Evolutionary conservation across 2,888 invertebrate genomes (phyloP).

Genomic region (Caenorhabditis parvicauda): DNA sequence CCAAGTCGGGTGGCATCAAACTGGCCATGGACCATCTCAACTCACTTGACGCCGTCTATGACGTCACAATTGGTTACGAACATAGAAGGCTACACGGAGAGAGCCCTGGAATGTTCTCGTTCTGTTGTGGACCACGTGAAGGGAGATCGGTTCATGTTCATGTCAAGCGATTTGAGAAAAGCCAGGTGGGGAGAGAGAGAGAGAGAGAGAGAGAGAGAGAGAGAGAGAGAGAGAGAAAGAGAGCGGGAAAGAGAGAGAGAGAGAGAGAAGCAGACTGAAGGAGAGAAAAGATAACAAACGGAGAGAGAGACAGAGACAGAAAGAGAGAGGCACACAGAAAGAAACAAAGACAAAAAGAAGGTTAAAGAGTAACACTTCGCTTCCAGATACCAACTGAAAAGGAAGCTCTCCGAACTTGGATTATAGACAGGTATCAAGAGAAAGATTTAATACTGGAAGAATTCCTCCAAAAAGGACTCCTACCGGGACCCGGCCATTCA

Average conservation of each 20-base stretch:
- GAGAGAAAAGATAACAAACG: too few relatives aligned
- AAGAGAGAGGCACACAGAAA: too few relatives aligned
- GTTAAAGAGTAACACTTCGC: too few relatives aligned
- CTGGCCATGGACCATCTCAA: slow-evolving; percentile 44
- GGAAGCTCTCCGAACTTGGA: slow-evolving; percentile 35
- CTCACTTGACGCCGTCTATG: slow-evolving; percentile 53
- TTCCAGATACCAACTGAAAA: slow-evolving; percentile 40
- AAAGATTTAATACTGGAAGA: slow-evolving; percentile 47
- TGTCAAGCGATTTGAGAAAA: slow-evolving; percentile 13
- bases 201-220: too few relatives aligned
- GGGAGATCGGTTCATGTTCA: slow-evolving; percentile 24
- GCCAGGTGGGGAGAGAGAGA: slow-evolving; percentile 11
- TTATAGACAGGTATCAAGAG: slow-evolving; percentile 35
- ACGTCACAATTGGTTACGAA: slow-evolving; percentile 56
- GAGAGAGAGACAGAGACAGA: too few relatives aligned
- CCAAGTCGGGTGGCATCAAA: slow-evolving; percentile 48
- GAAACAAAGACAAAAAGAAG: too few relatives aligned
- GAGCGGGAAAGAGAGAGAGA: too few relatives aligned
- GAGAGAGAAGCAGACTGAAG: too few relatives aligned
- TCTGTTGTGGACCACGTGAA: slow-evolving; percentile 37
- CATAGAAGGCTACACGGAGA: slow-evolving; percentile 44
- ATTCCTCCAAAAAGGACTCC: slow-evolving; percentile 22
- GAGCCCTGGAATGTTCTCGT: slow-evolving; percentile 58
- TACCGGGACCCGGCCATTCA: slow-evolving; percentile 7
- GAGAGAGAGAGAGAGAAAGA: too few relatives aligned